A percentile compares a stretch with the other conserved stretches of the same genome.
These are phyloP conservation scores for Drosophila quadrilineata DNA, from an alignment of 1,140 invertebrate genomes.

Conservation along the genomic window DNA sequence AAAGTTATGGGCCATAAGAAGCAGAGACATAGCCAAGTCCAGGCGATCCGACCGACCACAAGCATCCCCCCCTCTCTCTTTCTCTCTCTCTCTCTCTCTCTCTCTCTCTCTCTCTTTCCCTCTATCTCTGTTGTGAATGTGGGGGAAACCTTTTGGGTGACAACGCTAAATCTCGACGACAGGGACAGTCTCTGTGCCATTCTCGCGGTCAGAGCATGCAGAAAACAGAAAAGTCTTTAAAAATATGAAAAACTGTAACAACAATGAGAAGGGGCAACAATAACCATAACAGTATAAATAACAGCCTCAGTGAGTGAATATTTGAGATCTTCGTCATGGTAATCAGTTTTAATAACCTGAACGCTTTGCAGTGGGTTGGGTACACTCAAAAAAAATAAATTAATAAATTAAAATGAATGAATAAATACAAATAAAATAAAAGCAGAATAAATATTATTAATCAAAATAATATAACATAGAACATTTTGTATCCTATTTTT, in stretches of 20 bases:
- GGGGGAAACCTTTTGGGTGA: conserved; percentile 41
- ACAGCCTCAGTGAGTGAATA: conserved; percentile 36
- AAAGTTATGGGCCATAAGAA: conserved; percentile 73
- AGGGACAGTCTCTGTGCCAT: not conserved
- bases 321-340: conserved; percentile 69
- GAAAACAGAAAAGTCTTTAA: conserved; percentile 23
- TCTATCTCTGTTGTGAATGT: no score
- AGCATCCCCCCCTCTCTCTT: no score
- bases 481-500: no score
- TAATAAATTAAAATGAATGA: no score
- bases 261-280: conserved; percentile 15
- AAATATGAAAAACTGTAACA: conserved; percentile 11
- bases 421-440: no score
- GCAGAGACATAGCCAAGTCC: conserved; percentile 8
- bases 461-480: no score
- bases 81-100: no score
- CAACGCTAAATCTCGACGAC: conserved; percentile 34
- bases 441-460: no score
- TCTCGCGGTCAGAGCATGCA: conserved; percentile 27
- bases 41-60: conserved; percentile 41
- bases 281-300: conserved; percentile 36
- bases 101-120: no score
- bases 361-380: no score
- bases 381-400: no score
- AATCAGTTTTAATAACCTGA: conserved; percentile 51